A percentile compares a stretch with the other conserved stretches of the same genome.
Conservation (phyloP, 2,888 invertebrate genomes). For the Nomada fabriciana region DNA sequence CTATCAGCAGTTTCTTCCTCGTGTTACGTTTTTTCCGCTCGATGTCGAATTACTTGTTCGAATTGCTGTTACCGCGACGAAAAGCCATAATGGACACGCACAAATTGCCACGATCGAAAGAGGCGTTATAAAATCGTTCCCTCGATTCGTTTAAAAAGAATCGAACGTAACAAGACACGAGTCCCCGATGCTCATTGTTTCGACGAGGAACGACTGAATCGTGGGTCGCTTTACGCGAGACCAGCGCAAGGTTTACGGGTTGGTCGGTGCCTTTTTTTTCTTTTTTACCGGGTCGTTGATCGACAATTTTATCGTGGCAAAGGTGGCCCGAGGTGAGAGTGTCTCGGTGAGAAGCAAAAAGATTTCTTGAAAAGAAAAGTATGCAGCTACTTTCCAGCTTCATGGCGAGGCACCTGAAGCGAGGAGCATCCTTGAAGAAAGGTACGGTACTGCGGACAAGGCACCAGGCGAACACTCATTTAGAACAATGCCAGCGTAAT, state of each 20-base stretch:
- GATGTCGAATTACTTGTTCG: background rate
- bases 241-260: background rate
- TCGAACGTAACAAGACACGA: background rate
- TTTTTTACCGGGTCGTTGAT: slow-evolving; percentile 16
- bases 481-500: slow-evolving; percentile 57
- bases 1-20: background rate
- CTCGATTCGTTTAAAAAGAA: background rate
- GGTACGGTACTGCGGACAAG: slow-evolving; percentile 67
- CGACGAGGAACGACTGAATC: background rate
- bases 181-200: background rate
- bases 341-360: slow-evolving; percentile 26
- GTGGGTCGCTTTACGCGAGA: background rate
- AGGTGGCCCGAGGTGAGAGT: slow-evolving; percentile 37
- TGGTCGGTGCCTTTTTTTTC: background rate
- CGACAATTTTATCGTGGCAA: slow-evolving; percentile 41
- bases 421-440: slow-evolving; percentile 79
- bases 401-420: slow-evolving; percentile 79
- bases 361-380: slow-evolving; percentile 53
- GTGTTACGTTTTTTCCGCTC: background rate
- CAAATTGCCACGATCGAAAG: background rate
- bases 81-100: background rate
- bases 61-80: background rate
- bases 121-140: background rate
- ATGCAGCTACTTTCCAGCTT: slow-evolving; percentile 81
- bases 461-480: slow-evolving; percentile 49